Evolutionary conservation across 2,113 vertebrate genomes (phyloP).

Genomic region (Pluvialis apricaria): DNA sequence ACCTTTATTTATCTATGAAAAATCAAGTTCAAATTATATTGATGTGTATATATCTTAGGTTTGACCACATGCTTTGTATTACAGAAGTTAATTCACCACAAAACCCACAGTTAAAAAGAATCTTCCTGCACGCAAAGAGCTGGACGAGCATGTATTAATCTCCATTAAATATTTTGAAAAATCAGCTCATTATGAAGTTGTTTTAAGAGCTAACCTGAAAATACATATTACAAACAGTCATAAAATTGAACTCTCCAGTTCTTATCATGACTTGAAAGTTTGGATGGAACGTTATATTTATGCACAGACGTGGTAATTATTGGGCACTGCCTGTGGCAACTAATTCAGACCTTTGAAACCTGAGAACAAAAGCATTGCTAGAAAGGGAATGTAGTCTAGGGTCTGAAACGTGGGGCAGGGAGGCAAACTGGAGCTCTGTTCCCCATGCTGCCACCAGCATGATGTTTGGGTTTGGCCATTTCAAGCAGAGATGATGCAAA

Average conservation of each 20-base stretch:
- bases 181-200: not conserved
- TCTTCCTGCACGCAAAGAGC: not conserved
- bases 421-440: not conserved
- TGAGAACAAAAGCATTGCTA: not conserved
- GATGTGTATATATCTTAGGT: not conserved
- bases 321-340: not conserved
- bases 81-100: not conserved
- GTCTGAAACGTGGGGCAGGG: not conserved
- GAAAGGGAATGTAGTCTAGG: not conserved
- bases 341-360: slow-evolving; percentile 14
- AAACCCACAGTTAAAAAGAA: not conserved
- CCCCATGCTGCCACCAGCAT: not conserved
- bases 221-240: not conserved
- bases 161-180: not conserved
- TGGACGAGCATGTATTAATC: not conserved
- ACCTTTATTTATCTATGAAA: not conserved
- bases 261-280: not conserved
- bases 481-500: not conserved
- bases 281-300: not conserved
- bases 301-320: not conserved
- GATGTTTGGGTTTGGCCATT: not conserved
- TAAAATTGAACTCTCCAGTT: not conserved
- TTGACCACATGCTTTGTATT: slow-evolving; percentile 8
- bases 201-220: slow-evolving; percentile 10
- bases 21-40: not conserved